phyloP scores from a whole-genome alignment of 2,797 vertebrate species.

The Syngnathus acus region DNA sequence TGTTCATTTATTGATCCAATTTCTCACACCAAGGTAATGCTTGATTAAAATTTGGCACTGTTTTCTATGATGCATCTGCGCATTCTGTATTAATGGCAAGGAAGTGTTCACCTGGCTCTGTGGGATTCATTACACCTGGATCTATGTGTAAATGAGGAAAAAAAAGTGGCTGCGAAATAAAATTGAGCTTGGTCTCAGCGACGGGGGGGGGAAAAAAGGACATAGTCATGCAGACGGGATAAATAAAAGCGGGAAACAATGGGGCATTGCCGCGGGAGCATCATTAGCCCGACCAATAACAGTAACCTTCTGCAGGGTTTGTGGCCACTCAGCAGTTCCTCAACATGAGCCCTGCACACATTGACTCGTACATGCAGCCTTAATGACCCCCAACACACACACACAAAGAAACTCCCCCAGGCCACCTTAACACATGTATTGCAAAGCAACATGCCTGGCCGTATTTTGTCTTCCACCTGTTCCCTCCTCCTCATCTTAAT shows the following conservation, averaged over 20 bases:
- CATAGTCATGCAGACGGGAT: neutral
- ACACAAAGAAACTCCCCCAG: neutral
- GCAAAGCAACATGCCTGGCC: neutral
- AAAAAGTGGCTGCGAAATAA: neutral
- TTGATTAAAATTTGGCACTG: neutral
- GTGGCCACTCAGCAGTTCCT: slow-evolving; percentile 7
- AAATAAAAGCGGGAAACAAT: slow-evolving; percentile 4
- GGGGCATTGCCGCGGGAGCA: slow-evolving; percentile 6
- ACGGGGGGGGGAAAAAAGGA: neutral
- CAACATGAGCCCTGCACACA: slow-evolving; percentile 2
- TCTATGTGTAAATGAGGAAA: neutral
- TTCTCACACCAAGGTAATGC: neutral
- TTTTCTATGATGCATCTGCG: neutral
- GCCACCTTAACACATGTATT: neutral
- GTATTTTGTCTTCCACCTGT: slow-evolving; percentile 1
- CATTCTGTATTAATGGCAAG: neutral
- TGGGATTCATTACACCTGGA: neutral
- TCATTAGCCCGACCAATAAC: slow-evolving; percentile 8
- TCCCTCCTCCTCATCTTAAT: neutral
- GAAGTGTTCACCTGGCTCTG: neutral
- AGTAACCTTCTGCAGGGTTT: slow-evolving; percentile 8
- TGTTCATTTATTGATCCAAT: slow-evolving; percentile 6
- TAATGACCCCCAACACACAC: neutral
- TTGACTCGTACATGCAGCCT: slow-evolving; percentile 1
- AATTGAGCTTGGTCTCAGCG: neutral